phyloP scores from a whole-genome alignment of 2,888 invertebrate genomes.

The Dione juno region DNA sequence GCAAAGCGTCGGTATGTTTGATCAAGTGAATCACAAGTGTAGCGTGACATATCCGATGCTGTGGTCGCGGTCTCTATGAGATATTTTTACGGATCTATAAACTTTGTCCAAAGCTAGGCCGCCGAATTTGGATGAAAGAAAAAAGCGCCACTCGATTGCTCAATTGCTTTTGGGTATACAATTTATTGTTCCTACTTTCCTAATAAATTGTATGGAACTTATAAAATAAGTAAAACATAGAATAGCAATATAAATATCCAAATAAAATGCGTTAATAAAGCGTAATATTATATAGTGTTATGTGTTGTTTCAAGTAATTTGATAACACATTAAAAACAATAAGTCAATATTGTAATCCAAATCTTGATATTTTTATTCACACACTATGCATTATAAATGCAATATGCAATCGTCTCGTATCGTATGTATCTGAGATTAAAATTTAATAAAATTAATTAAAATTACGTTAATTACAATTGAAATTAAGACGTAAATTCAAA shows the following conservation, averaged over 20 bases:
- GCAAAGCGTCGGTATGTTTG: constrained; percentile 68
- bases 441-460: constrained; percentile 6
- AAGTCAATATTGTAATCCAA: neutral
- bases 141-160: constrained; percentile 32
- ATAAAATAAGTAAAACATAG: neutral
- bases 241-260: neutral
- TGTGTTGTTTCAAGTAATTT: neutral
- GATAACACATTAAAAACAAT: neutral
- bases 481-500: constrained; percentile 32
- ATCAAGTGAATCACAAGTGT: constrained; percentile 66
- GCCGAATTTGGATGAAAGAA: constrained; percentile 38
- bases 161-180: constrained; percentile 20
- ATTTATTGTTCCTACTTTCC: neutral
- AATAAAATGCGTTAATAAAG: neutral
- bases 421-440: constrained; percentile 16
- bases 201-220: neutral
- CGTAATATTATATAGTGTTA: neutral
- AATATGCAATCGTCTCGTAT: constrained; percentile 2
- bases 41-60: constrained; percentile 73
- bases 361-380: constrained; percentile 5
- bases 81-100: constrained; percentile 69
- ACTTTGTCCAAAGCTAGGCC: constrained; percentile 51
- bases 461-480: no score
- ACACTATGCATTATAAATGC: neutral
- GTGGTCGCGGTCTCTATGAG: constrained; percentile 57